These are phyloP conservation scores for Drosophila kambysellisi DNA, from an alignment of 2,888 invertebrate species.

Conservation along the genomic window DNA sequence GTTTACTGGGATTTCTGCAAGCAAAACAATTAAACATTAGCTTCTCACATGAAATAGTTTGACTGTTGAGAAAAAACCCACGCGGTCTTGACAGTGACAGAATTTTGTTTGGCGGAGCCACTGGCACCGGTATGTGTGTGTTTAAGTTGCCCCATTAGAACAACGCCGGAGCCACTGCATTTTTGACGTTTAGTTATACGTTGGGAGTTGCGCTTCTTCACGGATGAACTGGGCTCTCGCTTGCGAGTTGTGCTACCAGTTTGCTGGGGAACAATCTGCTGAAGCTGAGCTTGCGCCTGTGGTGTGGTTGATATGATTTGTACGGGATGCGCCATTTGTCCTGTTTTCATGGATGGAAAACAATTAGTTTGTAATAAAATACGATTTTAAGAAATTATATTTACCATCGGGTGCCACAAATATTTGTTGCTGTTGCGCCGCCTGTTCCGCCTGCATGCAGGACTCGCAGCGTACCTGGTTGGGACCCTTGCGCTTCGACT, in stretches of 20 bases:
- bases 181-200: slow-evolving; percentile 94
- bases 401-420: slow-evolving; percentile 89
- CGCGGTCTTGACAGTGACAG: slow-evolving; percentile 82
- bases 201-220: slow-evolving; percentile 92
- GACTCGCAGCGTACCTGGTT: slow-evolving; percentile 88
- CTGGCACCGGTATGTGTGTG: slow-evolving; percentile 60
- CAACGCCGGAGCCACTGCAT: slow-evolving; percentile 95
- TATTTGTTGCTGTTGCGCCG: slow-evolving; percentile 84
- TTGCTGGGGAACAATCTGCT: slow-evolving; percentile 76
- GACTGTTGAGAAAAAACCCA: slow-evolving; percentile 56
- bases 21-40: slow-evolving; percentile 39
- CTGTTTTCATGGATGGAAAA: slow-evolving; percentile 79
- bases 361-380: not conserved
- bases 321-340: slow-evolving; percentile 85
- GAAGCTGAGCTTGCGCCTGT: slow-evolving; percentile 75
- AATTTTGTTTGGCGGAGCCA: slow-evolving; percentile 68
- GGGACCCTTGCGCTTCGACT: slow-evolving; percentile 87
- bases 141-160: slow-evolving; percentile 84
- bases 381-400: slow-evolving; percentile 1
- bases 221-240: slow-evolving; percentile 79
- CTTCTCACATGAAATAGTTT: not conserved
- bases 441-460: slow-evolving; percentile 87
- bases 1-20: slow-evolving; percentile 88
- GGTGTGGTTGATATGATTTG: slow-evolving; percentile 81
- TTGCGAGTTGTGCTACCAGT: slow-evolving; percentile 69